Conservation (phyloP, 2,888 invertebrate species). For the Luperina nickerlii region DNA sequence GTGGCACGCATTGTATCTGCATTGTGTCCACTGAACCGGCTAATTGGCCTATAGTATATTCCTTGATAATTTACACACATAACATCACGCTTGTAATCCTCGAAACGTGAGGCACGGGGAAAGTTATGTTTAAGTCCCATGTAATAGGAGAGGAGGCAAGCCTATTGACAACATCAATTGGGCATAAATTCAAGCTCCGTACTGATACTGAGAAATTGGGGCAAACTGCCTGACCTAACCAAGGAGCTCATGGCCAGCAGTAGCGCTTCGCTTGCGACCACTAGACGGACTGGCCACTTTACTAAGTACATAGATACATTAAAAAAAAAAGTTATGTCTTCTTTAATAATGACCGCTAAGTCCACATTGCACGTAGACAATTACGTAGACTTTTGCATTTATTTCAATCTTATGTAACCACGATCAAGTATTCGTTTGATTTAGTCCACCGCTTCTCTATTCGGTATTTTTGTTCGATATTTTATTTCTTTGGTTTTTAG, state of each 20-base stretch:
- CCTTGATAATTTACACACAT: slow-evolving; percentile 3
- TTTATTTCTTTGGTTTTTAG: neutral
- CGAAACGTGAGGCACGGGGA: neutral
- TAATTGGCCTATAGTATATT: slow-evolving; percentile 36
- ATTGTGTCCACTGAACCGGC: slow-evolving; percentile 51
- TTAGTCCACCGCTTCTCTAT: neutral
- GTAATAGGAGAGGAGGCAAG: too few species aligned
- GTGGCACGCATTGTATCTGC: too few species aligned
- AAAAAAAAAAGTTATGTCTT: neutral
- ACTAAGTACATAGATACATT: too few species aligned
- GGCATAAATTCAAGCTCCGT: neutral
- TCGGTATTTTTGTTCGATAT: neutral
- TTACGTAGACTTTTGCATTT: neutral
- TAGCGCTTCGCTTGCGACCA: neutral
- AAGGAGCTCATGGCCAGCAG: neutral
- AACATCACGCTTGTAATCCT: neutral
- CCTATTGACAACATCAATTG: neutral
- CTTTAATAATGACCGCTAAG: neutral
- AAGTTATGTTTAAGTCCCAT: neutral
- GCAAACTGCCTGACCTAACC: neutral
- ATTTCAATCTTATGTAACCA: too few species aligned
- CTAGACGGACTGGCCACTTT: neutral
- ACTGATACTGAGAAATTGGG: neutral
- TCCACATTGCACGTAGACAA: neutral
- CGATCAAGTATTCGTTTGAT: neutral